Base-by-base conservation (phyloP, 2,113 vertebrate genomes). In the Oncorhynchus mykiss region DNA sequence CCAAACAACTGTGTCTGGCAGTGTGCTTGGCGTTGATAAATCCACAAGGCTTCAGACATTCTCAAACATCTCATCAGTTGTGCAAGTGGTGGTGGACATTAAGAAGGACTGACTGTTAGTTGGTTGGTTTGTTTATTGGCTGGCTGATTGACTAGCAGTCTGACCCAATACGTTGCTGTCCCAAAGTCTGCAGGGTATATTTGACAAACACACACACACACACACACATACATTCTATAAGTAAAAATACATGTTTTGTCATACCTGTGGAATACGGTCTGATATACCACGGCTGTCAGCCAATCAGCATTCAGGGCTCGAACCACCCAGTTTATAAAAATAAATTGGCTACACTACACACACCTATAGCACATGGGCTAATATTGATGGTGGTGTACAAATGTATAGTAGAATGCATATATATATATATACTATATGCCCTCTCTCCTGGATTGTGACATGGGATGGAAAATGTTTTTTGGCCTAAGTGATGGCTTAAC, bases 401-500 rank as follows among this genome's bases (percentile, higher is more conserved):
- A 62, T 62, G n/a, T 22, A 7, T 22, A 62, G 20, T 22, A 62
- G 20, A 62, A 62, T 7, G 5, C 59, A 62, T 62, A 54, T 54
- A 18, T 39, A 39, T 27, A 27, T 54, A 18, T 39, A 39, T 27
- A 27, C 27, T 27, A 27, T 27, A 27, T 27, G 84, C 82, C 85
- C 80, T 85, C 82, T 86, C 70, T 83, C 83, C 82, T 84, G 77
- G 84, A 86, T 89, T 88, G 87, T 88, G 79, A 78, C 75, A 68
- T 78, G 24, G 70, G 70, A 68, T n/a, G 20, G 9, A 45, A 18
- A 31, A 45, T 14, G 84, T 78, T 86, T 80, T 82, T 85, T 86
- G 83, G 82, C 85, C 82, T 91, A 91, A 90, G 87, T 87, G 79
- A 78, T 82, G 84, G 86, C 87, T 90, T 90, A 90, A 80, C 79